These are phyloP conservation scores for Cabera pusaria DNA, from an alignment of 2,888 invertebrate species.

Conservation along the genomic window DNA sequence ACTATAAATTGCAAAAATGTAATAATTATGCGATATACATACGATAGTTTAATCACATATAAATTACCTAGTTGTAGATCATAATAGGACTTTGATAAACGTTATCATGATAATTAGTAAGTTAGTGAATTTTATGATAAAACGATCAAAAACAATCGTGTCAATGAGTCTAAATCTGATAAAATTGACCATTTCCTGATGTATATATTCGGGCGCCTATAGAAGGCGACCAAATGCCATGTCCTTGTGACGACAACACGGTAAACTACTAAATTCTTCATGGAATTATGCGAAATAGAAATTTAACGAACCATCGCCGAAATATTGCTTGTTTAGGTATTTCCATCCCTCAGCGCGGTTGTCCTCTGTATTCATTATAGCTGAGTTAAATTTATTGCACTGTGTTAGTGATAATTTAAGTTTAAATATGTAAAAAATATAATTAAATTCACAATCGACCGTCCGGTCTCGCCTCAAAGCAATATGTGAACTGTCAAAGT, in stretches of 20 bases:
- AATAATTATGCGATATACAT: too few relatives aligned
- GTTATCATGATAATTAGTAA: conserved; percentile 4
- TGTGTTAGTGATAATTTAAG: conserved; percentile 16
- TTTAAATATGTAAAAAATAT: conserved; percentile 25
- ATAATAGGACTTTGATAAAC: conserved; percentile 8
- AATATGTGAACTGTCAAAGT: conserved; percentile 48
- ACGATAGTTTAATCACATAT: too few relatives aligned
- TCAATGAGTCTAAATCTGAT: too few relatives aligned
- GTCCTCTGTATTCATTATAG: conserved; percentile 61
- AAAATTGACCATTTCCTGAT: too few relatives aligned
- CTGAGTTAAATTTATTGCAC: conserved; percentile 20
- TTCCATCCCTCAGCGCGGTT: conserved; percentile 79
- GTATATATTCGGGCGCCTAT: too few relatives aligned
- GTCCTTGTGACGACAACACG: conserved; percentile 49
- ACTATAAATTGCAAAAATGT: too few relatives aligned
- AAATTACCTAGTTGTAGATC: conserved; percentile 8
- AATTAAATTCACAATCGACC: conserved; percentile 29
- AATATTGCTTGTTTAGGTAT: conserved; percentile 77
- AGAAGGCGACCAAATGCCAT: conserved; percentile 18
- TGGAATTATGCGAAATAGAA: conserved; percentile 35
- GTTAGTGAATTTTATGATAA: conserved; percentile 8
- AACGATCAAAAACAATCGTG: too few relatives aligned
- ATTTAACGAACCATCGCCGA: conserved; percentile 72
- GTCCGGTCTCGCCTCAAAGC: conserved; percentile 25
- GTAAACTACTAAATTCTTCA: conserved; percentile 38